Percentiles rank a stretch among this genome's conserved stretches.
phyloP scores from a whole-genome alignment of 2,113 vertebrate genomes.

The Campylomormyrus tamandua region DNA sequence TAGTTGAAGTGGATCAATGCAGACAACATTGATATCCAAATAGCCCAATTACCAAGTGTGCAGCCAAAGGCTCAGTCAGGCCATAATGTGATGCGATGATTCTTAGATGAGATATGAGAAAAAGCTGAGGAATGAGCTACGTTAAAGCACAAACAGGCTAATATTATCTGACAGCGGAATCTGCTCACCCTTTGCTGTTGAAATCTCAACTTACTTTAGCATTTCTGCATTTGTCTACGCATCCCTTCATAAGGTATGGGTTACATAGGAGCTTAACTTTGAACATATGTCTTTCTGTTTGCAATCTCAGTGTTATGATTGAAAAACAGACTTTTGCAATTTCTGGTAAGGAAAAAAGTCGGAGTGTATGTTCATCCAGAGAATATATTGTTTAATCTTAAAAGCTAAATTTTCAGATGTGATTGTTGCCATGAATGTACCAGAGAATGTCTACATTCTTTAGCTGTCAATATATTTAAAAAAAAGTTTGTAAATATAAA shows the following conservation, averaged over 20 bases:
- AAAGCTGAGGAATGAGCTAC: constrained; percentile 19
- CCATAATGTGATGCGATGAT: neutral
- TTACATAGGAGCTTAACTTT: constrained; percentile 28
- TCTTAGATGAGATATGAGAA: neutral
- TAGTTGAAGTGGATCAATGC: constrained; percentile 33
- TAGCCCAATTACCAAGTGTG: neutral
- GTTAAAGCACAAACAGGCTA: constrained; percentile 17
- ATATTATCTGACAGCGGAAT: constrained; percentile 21
- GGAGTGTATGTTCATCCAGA: neutral
- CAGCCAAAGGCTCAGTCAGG: neutral
- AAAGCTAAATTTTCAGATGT: constrained; percentile 1
- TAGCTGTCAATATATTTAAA: neutral
- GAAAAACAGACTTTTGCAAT: constrained; percentile 23
- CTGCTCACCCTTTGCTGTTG: neutral
- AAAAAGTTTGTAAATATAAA: neutral
- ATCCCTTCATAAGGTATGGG: constrained; percentile 26
- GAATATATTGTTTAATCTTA: neutral
- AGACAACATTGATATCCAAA: neutral
- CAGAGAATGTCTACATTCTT: neutral
- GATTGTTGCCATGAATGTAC: neutral
- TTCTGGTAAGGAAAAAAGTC: neutral
- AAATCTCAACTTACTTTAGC: constrained; percentile 12
- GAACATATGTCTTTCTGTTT: constrained; percentile 28
- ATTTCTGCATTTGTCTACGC: neutral
- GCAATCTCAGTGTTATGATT: constrained; percentile 29